A percentile compares a stretch with the other conserved stretches of the same genome.
Conservation (phyloP, 2,888 invertebrate species). For the Apodemia hepburni region DNA sequence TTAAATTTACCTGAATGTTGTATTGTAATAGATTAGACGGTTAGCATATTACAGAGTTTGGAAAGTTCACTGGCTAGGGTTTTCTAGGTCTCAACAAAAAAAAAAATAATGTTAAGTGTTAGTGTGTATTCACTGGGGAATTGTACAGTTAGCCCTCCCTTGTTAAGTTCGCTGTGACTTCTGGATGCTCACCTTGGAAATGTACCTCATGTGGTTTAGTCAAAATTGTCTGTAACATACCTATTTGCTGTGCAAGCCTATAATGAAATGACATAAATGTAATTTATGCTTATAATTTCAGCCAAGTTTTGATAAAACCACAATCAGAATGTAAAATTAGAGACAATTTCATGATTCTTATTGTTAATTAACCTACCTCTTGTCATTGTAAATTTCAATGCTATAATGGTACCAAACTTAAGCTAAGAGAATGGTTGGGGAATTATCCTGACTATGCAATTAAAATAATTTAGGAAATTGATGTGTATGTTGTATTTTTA, state of each 20-base stretch:
- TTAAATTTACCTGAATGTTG: slow-evolving; percentile 33
- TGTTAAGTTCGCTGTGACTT: slow-evolving; percentile 78
- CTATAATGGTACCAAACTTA: slow-evolving; percentile 75
- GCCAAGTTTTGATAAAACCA: slow-evolving; percentile 67
- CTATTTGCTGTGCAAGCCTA: slow-evolving; percentile 60
- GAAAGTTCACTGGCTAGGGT: slow-evolving; percentile 75
- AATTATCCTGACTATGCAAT: slow-evolving; percentile 45
- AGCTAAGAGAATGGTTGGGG: slow-evolving; percentile 54
- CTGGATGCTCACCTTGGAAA: slow-evolving; percentile 68
- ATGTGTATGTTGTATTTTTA: slow-evolving; percentile 80
- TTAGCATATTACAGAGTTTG: slow-evolving; percentile 67
- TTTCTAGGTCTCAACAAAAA: slow-evolving; percentile 58
- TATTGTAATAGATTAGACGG: slow-evolving; percentile 41
- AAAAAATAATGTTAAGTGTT: slow-evolving; percentile 79
- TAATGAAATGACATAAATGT: slow-evolving; percentile 60
- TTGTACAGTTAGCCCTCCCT: slow-evolving; percentile 81
- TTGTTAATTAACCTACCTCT: slow-evolving; percentile 76
- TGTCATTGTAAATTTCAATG: slow-evolving; percentile 76
- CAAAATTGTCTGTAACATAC: slow-evolving; percentile 66
- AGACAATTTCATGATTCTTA: slow-evolving; percentile 68
- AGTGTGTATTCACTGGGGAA: slow-evolving; percentile 77
- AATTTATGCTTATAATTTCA: slow-evolving; percentile 49
- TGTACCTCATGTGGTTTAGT: slow-evolving; percentile 65
- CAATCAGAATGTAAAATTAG: slow-evolving; percentile 71
- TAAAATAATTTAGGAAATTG: slow-evolving; percentile 69